These are phyloP conservation scores for Antheraea mylitta DNA, from an alignment of 1,140 invertebrate genomes.

Conservation along the genomic window DNA sequence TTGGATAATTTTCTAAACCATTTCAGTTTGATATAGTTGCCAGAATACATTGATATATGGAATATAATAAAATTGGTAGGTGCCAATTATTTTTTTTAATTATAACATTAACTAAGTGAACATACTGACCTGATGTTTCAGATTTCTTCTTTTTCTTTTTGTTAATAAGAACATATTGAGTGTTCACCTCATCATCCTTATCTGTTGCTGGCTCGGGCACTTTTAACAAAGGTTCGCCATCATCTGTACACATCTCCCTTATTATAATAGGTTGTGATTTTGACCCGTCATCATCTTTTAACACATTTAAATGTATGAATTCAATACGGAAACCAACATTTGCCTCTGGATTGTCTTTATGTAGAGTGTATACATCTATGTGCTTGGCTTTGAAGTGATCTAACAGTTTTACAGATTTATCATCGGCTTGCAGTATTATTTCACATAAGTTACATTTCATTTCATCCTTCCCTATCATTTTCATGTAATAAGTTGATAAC, in stretches of 20 bases:
- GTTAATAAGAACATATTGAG: slow-evolving; percentile 44
- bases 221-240: slow-evolving; percentile 33
- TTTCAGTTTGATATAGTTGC: too few species aligned
- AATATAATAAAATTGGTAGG: too few species aligned
- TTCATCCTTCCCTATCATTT: slow-evolving; percentile 31
- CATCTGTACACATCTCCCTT: slow-evolving; percentile 41
- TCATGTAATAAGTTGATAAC: slow-evolving; percentile 56
- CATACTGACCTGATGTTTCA: slow-evolving; percentile 19
- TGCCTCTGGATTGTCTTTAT: slow-evolving; percentile 48
- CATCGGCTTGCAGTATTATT: slow-evolving; percentile 26
- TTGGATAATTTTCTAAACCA: too few species aligned
- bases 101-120: background rate
- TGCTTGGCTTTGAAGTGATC: slow-evolving; percentile 49
- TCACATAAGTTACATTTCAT: slow-evolving; percentile 64
- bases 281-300: slow-evolving; percentile 47
- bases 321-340: slow-evolving; percentile 62
- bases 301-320: slow-evolving; percentile 58
- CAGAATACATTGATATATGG: too few species aligned
- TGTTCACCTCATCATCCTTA: slow-evolving; percentile 24
- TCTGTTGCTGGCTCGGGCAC: slow-evolving; percentile 20
- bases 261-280: slow-evolving; percentile 48
- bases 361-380: slow-evolving; percentile 56
- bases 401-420: slow-evolving; percentile 41
- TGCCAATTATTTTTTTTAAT: too few species aligned
- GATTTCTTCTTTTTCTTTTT: slow-evolving; percentile 35